A percentile compares a stretch with the other conserved stretches of the same genome.
These are phyloP conservation scores for Chlamydotis undulata DNA, from an alignment of 2,113 vertebrate species.

Conservation along the genomic window DNA sequence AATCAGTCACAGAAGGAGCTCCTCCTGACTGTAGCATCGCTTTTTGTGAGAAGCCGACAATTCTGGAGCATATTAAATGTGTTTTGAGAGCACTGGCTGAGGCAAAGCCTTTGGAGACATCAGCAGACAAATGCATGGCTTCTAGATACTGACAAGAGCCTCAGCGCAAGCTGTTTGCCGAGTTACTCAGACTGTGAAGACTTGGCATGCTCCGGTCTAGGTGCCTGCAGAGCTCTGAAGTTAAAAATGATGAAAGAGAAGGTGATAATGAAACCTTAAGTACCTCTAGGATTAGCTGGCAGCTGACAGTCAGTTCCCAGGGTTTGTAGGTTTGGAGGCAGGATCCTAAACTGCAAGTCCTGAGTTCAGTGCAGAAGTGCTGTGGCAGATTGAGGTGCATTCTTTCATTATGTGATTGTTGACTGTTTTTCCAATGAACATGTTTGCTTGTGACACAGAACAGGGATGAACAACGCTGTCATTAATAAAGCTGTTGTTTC, in stretches of 20 bases:
- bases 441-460: not conserved
- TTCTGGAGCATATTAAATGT: not conserved
- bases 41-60: not conserved
- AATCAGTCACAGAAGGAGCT: not conserved
- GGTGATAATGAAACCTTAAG: not conserved
- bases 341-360: not conserved
- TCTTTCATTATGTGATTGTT: not conserved
- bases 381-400: not conserved
- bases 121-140: not conserved
- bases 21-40: fast-evolving
- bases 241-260: not conserved
- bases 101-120: not conserved
- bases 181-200: not conserved
- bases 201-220: not conserved
- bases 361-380: not conserved
- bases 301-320: not conserved
- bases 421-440: not conserved
- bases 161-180: not conserved
- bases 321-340: not conserved
- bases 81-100: not conserved
- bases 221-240: not conserved
- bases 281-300: not conserved
- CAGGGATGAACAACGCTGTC: not conserved
- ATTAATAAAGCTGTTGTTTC: not conserved
- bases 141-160: not conserved